Evolutionary conservation across 2,797 vertebrate species (phyloP), one percentile per base, ranked within the genome.

Genomic region (Channallabes apus): DNA sequence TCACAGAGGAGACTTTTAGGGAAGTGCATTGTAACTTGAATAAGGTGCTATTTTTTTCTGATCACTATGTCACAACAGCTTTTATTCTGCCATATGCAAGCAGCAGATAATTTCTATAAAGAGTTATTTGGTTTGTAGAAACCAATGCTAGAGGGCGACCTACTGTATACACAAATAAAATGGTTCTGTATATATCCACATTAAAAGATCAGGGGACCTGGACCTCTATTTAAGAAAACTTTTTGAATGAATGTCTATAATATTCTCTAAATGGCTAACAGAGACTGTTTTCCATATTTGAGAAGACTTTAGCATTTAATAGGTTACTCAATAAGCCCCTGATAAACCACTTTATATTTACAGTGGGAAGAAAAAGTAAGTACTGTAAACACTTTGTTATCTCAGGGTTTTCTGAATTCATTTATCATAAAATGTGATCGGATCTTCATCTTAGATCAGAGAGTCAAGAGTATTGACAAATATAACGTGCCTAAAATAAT

Each of bases 11-110:
- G 29, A 61, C 54, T 58, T 29, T 27, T 29, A 38, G 18, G 24
- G 94, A 88, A 95, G 91, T 78, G 93, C 90, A 54, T 91, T 87
- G 76, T 78, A 15, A 58, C 32, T 24, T 61, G 56, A 61, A 59
- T 35, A 59, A 77, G 56, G 3, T 58, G 2, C 27, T 77, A 58
- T 18, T 12, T 77, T 12, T 15, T 77, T 22, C 22, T 72, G 35
- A 72, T 46, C 22, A 18, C 71, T 54, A 24, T 27, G 54, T 27
- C 71, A 51, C 41, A 73, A 24, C 41, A 73, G 12, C n/a, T 72
- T 72, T 46, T 46, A 72, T 72, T 72, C 22, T 14, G 38, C 22
- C 24, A 3, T 72, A 11, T 71, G 68, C 68, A 71, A 41, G 9
- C 9, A 5, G 41, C 38, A 72, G 2, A 22, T 6, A 72, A 72